Evolutionary conservation across 2,797 vertebrate genomes (phyloP).

Genomic region (Coccyzus lansbergi): DNA sequence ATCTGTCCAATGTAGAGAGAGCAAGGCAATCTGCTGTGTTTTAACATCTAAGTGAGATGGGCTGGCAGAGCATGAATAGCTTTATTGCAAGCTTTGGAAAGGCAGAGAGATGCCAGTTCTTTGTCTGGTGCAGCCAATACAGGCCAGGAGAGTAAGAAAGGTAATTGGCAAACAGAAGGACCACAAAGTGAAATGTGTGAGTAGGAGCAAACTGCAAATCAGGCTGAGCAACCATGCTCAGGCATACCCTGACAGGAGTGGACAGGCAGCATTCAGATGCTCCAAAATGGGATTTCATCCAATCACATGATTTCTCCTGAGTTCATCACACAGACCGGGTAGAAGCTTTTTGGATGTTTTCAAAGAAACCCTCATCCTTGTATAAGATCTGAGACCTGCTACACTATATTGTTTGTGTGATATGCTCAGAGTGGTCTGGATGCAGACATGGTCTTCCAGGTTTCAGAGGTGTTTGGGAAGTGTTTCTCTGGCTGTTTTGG

Average conservation of each 20-base stretch:
- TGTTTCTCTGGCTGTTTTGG: neutral
- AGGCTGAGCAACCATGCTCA: neutral
- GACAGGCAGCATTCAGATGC: neutral
- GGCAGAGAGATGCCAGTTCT: neutral
- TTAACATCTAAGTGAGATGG: neutral
- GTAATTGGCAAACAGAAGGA: neutral
- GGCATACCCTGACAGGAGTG: neutral
- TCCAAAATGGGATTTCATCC: neutral
- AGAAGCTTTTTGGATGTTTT: neutral
- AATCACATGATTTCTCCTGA: neutral
- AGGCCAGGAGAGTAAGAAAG: neutral
- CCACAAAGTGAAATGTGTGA: fast-evolving
- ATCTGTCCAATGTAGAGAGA: neutral
- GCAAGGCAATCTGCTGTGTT: neutral
- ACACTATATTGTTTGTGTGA: neutral
- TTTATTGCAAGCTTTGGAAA: neutral
- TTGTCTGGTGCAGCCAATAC: neutral
- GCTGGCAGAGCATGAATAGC: neutral
- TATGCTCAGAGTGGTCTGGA: neutral
- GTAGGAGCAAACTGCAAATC: neutral
- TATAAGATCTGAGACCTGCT: neutral
- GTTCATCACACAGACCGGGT: neutral
- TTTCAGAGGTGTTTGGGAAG: neutral
- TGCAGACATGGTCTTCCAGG: neutral
- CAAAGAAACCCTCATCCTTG: neutral